Base-by-base conservation (phyloP, 2,797 vertebrate species). In the Lagodon rhomboides region DNA sequence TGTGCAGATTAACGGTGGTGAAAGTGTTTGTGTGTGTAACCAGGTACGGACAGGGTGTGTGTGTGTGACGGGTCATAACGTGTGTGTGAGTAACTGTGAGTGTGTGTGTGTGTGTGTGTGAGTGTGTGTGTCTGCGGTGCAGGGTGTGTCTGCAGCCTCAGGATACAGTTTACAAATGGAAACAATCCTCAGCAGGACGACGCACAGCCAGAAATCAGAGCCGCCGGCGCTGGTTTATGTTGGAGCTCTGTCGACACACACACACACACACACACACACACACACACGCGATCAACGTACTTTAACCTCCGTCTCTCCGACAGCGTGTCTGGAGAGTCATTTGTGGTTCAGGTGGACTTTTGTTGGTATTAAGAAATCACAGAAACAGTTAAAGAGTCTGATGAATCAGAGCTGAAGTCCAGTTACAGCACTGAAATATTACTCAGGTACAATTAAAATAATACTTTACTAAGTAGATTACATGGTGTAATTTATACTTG, bases 111-210 rank as follows among this genome's bases (percentile, higher is more conserved):
- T 53, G 43, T 59, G 56, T 3, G 61, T 68, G 58, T 20, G 44
- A 70, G 13, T 59, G 64, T 47, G 83, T 73, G 73, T 77, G 77
- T 85, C 16, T 77, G 74, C 15, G 58, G 64, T 41, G 56, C 65
- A 83, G 75, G 82, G 90, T 70, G 90, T 86, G 88, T 80, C 67
- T 34, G 73, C 70, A 66, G 79, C 86, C 68, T 79, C 56, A 5
- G 85, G 77, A 67, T 2, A 83, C 62, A 56, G 12, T 71, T 82
- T 54, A 68, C 34, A 23, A 10, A 75, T 43, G 47, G 43, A 75
- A 68, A 76, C 55, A 56, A 20, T 38, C 59, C 17, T 22, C 27
- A 53, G 50, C 15, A 67, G 27, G 27, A n/a, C 8, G 58, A 58
- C 2, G 25, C 27, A 25, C 8, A 8, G 9, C 5, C 13, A 10